Evolutionary conservation across 2,797 vertebrate genomes (phyloP), one percentile per base, ranked within the genome.

Genomic region (Eulemur mongoz): DNA sequence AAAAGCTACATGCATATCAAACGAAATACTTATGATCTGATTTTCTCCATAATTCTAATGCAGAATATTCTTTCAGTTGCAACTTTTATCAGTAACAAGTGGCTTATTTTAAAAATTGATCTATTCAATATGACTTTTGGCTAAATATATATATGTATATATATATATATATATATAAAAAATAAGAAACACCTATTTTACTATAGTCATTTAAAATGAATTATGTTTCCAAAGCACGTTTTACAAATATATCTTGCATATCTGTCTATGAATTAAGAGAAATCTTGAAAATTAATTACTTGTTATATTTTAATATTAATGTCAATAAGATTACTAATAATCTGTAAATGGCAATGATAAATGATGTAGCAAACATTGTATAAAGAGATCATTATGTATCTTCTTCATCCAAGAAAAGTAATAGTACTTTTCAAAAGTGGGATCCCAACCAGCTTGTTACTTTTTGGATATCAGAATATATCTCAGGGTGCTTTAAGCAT

Each of bases 181-280:
- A 8, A 52, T 52, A 82, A 90, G 15, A 80, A 94, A 61, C 7
- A 69, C 2, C 38, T 89, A 76, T 84, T 94, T 96, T 89, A 67
- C 23, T 59, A 70, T 45, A 50, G 25, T 88, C 23, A 82, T 82
- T 92, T 96, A 72, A 92, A 94, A 80, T 76, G 76, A 15, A 75
- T 50, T 20, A 57, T 82, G 6, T 93, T 83, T 80, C 57, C 22
- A 83, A 78, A 83, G 38, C 43, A 9, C 18, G 84, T 78, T 81
- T 4, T 30, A 75, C 79, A 87, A 82, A 72, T 73, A 4, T 0
- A 8, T 70, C 38, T 81, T 45, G 2, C 82, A 23, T 86, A 69
- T 95, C 87, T 70, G 30, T 91, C 15, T 91, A 10, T 80, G 12
- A 70, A 73, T 91, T 91, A 25, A 89, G 94, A 70, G 6, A 82